Evolutionary conservation across 2,888 invertebrate species (phyloP).

Genomic region (Poecilobothrus nobilitatus): DNA sequence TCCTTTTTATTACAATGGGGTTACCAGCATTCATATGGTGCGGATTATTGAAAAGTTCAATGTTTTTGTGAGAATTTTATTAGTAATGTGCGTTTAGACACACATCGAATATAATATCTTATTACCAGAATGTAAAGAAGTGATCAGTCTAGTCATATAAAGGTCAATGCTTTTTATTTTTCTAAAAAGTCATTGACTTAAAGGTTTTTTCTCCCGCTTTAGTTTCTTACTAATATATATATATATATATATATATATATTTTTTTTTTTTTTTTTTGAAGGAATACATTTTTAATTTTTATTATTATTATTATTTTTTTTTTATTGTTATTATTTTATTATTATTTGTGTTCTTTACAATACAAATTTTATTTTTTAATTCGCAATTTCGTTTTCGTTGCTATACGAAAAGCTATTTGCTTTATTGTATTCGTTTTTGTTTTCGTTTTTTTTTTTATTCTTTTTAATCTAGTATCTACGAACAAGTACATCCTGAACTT

Average conservation of each 20-base stretch:
- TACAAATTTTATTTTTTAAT: neutral
- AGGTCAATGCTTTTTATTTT: conserved; percentile 11
- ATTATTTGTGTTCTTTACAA: too few relatives aligned
- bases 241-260: too few relatives aligned
- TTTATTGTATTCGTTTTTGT: too few relatives aligned
- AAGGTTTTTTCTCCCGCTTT: neutral
- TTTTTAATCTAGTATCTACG: neutral
- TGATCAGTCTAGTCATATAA: conserved; percentile 9
- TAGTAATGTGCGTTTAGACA: neutral
- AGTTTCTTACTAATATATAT: neutral
- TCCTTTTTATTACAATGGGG: neutral
- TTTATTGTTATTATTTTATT: too few relatives aligned
- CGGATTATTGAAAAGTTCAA: neutral
- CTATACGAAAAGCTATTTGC: neutral
- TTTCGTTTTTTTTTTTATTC: too few relatives aligned
- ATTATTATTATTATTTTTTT: too few relatives aligned
- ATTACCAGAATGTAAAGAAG: neutral
- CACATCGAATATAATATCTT: neutral
- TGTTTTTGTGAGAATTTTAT: conserved; percentile 2
- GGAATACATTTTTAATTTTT: too few relatives aligned
- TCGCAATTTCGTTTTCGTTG: neutral
- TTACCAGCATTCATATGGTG: neutral
- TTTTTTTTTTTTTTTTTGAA: too few relatives aligned
- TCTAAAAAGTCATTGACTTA: conserved; percentile 11
- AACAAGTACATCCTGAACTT: neutral